Evolutionary conservation across 2,797 vertebrate genomes (phyloP), one percentile per base, ranked within the genome.

Genomic region (Garrulus glandarius): DNA sequence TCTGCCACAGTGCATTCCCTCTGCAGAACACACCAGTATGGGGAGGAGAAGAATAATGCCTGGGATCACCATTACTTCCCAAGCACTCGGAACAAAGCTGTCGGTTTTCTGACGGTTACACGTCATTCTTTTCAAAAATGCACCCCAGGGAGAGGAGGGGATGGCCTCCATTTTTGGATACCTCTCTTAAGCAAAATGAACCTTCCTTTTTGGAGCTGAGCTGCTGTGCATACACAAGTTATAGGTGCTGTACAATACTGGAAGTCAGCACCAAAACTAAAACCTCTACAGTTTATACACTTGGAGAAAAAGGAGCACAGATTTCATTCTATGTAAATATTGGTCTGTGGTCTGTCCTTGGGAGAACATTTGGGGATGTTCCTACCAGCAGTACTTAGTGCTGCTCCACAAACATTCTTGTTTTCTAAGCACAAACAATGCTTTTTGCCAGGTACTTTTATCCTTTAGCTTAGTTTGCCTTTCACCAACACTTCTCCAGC

Each of bases 131-230:
- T 90, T 56, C 67, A 71, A 79, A 72, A 44, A 16, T 36, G 7
- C 15, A 11, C 6, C 24, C 5, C 9, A 22, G 5, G 3, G 8
- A 15, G 3, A 68, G 11, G 17, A 77, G 18, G 3, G 3, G 2
- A 9, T 39, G 36, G 27, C 13, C 83, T 72, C 70, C 89, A 13
- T 23, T 79, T 57, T 37, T 69, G n/a, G 18, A 27, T 53, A 19
- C 10, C 53, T 71, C n/a, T 21, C n/a, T 65, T 53, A 64, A 76
- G 39, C 50, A 24, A 75, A 89, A 41, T 9, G 24, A 74, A 17
- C 34, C 9, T 72, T 61, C 19, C 19, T 12, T 77, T 88, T n/a
- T 36, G 52, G n/a, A 83, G 59, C 36, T 55, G 24, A 72, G 56
- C 64, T 72, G 37, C n/a, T 65, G n/a, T 32, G 19, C 47, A 43